Conservation (phyloP, 2,888 invertebrate species). For the Tiliacea citrago region DNA sequence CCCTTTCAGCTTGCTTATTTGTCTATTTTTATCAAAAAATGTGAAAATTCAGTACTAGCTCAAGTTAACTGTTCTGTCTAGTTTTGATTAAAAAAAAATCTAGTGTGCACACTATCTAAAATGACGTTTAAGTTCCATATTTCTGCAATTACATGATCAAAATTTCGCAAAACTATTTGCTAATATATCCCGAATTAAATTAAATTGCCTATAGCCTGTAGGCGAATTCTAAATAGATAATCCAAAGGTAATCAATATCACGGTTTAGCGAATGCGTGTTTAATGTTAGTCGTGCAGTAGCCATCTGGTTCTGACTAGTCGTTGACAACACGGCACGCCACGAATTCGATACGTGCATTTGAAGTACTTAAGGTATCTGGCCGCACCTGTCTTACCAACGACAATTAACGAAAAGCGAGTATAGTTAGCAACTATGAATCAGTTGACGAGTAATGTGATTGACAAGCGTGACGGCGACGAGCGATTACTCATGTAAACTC, state of each 20-base stretch:
- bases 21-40: background rate
- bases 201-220: constrained; percentile 21
- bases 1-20: background rate
- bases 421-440: too few species aligned
- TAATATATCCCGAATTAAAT: constrained; percentile 35
- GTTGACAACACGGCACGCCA: constrained; percentile 14
- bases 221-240: constrained; percentile 53
- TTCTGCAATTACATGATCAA: constrained; percentile 29
- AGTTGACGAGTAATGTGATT: too few species aligned
- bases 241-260: constrained; percentile 43
- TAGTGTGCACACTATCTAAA: background rate
- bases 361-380: background rate
- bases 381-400: too few species aligned
- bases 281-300: constrained; percentile 17
- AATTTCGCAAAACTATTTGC: constrained; percentile 40
- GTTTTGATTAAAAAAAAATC: too few species aligned
- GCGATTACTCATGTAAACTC: too few species aligned
- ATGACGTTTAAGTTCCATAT: constrained; percentile 1
- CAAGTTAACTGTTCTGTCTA: background rate
- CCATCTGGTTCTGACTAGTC: background rate
- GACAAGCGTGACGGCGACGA: too few species aligned
- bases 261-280: constrained; percentile 9
- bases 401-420: too few species aligned
- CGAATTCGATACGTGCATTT: constrained; percentile 4
- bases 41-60: background rate